These are phyloP conservation scores for Chrysotoxum bicinctum DNA, from an alignment of 2,888 invertebrate species.

Conservation along the genomic window DNA sequence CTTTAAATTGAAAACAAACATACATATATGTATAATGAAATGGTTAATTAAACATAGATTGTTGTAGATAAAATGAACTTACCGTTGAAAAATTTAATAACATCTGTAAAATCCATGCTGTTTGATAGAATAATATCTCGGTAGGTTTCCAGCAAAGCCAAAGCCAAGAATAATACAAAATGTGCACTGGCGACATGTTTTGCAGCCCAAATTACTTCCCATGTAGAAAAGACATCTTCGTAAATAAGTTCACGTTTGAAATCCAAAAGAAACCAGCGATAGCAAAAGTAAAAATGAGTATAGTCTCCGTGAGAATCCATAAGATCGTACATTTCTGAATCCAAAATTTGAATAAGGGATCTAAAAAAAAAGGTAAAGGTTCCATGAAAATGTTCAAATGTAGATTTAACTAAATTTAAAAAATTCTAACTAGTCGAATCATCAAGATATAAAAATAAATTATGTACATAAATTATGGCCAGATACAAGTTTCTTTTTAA, in stretches of 20 bases:
- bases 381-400: too few species aligned
- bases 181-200: conserved; percentile 91
- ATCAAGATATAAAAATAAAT: too few species aligned
- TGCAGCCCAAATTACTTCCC: conserved; percentile 98
- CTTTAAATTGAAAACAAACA: conserved; percentile 84
- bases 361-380: conserved; percentile 79
- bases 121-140: conserved; percentile 96
- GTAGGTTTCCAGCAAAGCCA: conserved; percentile 95
- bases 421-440: too few species aligned
- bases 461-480: too few species aligned
- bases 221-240: conserved; percentile 94
- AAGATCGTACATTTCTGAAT: conserved; percentile 95
- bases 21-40: too few species aligned
- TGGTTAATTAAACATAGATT: not conserved
- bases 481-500: too few species aligned
- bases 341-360: conserved; percentile 92
- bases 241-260: conserved; percentile 97
- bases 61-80: conserved; percentile 74
- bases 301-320: conserved; percentile 98
- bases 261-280: conserved; percentile 97
- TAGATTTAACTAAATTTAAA: too few species aligned
- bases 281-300: conserved; percentile 98
- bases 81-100: conserved; percentile 99
- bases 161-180: conserved; percentile 95
- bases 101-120: conserved; percentile 98